Evolutionary conservation across 2,888 invertebrate genomes (phyloP), one percentile per base, ranked within the genome.

Genomic region (Megalurothrips usitatus): DNA sequence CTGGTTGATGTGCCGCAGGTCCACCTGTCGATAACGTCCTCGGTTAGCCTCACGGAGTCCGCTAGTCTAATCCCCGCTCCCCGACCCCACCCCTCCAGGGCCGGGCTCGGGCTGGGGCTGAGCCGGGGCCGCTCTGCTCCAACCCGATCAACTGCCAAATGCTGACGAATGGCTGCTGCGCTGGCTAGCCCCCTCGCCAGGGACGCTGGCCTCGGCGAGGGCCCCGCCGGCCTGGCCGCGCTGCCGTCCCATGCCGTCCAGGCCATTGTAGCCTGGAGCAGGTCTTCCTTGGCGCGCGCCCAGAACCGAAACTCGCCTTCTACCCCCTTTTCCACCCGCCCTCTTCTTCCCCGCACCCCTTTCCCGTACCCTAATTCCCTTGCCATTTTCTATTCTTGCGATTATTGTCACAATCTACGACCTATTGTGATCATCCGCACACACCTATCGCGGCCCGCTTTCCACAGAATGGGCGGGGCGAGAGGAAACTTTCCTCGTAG

Each of bases 1-100:
- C 89, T 96, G 96, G 85, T 93, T 92, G 84, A 96, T 90, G 88
- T 97, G 97, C 86, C 95, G 92, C 85, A 97, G 89, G 87, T 97
- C 96, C 87, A 97, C 95, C 96, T 96, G 89, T 26, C 58, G 58
- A 58, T n/a, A 6, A 58, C 14, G 58, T 58, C 34, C 34, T 14
- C 19, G 58, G 10, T 58, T 17, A 58, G 58, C 58, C 58, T 4
- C 34, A 43, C 6, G 34, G 34, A 43, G 34, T 43, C 34, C 34
- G 34, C 34, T 43, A 43, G 34, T 2, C 34, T 43, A 43, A 43
- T 43, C 34, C 6, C 34, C 2, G 6, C 34, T 43, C 34, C 6
- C 34, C 2, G 6, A 2, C 34, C 34, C 34, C 34, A 43, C 6
- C 34, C 34, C 34, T 43, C 34, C 34, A 6, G 14, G 58, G 58